Evolutionary conservation across 2,797 vertebrate species (phyloP).

Genomic region (Clamator glandarius): DNA sequence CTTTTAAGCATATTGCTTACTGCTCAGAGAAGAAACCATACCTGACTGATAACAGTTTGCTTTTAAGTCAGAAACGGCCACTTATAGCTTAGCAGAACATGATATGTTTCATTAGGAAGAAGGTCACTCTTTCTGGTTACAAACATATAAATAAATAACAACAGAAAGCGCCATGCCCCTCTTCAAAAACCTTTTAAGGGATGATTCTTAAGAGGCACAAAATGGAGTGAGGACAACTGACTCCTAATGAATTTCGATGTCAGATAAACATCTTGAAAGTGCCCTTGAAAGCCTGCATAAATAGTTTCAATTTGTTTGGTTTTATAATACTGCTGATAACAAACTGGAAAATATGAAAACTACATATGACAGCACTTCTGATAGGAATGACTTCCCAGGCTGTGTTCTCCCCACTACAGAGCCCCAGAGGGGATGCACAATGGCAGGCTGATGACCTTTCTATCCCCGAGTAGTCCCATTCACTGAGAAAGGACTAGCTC

Average conservation of each 20-base stretch:
- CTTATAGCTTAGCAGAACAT: constrained; percentile 18
- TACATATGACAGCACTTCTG: background rate
- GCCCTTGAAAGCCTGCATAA: constrained; percentile 11
- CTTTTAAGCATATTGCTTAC: constrained; percentile 42
- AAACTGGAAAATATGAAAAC: background rate
- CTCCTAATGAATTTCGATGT: background rate
- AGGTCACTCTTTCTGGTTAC: background rate
- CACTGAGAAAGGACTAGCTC: background rate
- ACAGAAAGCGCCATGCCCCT: background rate
- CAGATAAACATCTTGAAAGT: constrained; percentile 15
- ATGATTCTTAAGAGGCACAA: background rate
- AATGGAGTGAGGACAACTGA: background rate
- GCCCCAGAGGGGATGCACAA: too few relatives aligned
- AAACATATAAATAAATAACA: constrained; percentile 46
- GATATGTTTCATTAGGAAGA: constrained; percentile 13
- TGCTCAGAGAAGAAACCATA: constrained; percentile 21
- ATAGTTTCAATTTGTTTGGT: background rate
- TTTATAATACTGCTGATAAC: background rate
- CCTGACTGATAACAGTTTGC: background rate
- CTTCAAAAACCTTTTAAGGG: constrained; percentile 15
- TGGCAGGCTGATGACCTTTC: background rate
- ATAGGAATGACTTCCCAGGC: background rate
- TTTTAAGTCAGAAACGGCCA: constrained; percentile 18
- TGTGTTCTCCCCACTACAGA: rapidly evolving
- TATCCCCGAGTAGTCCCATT: background rate